Evolutionary conservation across 1,140 invertebrate genomes (phyloP), one percentile per base, ranked within the genome.

Genomic region (Lutraria rhynchaena): DNA sequence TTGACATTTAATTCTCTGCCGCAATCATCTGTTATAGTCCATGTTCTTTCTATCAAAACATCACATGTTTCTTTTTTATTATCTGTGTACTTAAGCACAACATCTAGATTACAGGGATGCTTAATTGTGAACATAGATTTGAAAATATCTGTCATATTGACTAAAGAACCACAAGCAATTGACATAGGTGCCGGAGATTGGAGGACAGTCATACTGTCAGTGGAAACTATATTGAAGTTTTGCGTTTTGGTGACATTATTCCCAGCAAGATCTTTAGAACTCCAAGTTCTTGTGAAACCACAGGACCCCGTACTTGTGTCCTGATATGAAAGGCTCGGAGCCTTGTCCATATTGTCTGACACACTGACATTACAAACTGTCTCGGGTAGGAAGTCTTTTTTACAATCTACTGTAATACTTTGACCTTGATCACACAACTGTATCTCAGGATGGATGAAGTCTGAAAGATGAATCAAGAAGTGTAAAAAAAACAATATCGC

Each of bases 91-190:
- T 17, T 69, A 17, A 69, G 15, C 31, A 29, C 29, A n/a, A 69
- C 65, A 27, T 49, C 11, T 3, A 69, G 17, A 13, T 35, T 29
- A 53, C 65, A 69, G 0, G 65, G 65, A 31, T 69, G 44, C 3
- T 69, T 5, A 2, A 69, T 17, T 31, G 4, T n/a, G 51, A 69
- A 69, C 65, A 69, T 69, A 29, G 65, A 69, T 53, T 29, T 33
- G 1, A 69, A n/a, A 0, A 35, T 22, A 29, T 69, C 65, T 19
- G 65, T 69, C 49, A 69, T 29, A 9, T 51, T 51, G 17, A n/a
- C 13, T 1, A 69, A 41, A 15, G 65, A n/a, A 35, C 65, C 65
- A 35, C 65, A 69, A 15, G 65, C 44, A 51, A 69, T n/a, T 1
- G 35, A 27, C 46, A 69, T n/a, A 1, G 65, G 44, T 31, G 27